Base-by-base conservation (phyloP, 2,797 vertebrate genomes). In the Enteromius mattozi region DNA sequence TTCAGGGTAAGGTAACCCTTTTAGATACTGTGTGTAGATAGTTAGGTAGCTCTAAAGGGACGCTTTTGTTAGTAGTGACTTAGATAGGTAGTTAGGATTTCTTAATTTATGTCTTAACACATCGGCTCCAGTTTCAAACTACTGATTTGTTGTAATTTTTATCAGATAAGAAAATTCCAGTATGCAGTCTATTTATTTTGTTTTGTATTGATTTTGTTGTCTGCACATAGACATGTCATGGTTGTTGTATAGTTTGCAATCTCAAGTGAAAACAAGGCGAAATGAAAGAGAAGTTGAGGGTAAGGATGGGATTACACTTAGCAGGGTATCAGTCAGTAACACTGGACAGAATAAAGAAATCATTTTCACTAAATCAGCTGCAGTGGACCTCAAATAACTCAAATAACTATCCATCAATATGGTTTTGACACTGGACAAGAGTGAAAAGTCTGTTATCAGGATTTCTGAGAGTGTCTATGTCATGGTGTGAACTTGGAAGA, bases 161-260 rank as follows among this genome's bases (percentile, higher is more conserved):
- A 90, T 92, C 86, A 82, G 78, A 72, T 80, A 74, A 24, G 75
- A 88, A 87, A 88, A 89, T 92, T 88, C 90, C 68, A 86, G 84
- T 78, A 66, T 87, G 85, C 91, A 88, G 89, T 89, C 91, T 93
- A 93, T 93, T 92, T 91, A 92, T 91, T 86, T 90, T 51, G 40
- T 91, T 89, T 83, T 91, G 74, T 88, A 65, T 56, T n/a, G 78
- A 35, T 33, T 88, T 91, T 84, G 13, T 71, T 79, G 83, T 78
- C 63, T 47, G 82, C 72, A 71, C 77, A 87, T 54, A 80, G 24
- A 81, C 45, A 82, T 82, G 87, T 87, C 33, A 81, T 70, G 66
- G 40, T 65, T 75, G 68, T 86, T 86, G 65, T 85, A 74, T 78
- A 79, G 37, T 81, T 78, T 84, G 81, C 78, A 63, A 47, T 81